Evolutionary conservation across 2,113 vertebrate genomes (phyloP).

Genomic region (Prinia subflava): DNA sequence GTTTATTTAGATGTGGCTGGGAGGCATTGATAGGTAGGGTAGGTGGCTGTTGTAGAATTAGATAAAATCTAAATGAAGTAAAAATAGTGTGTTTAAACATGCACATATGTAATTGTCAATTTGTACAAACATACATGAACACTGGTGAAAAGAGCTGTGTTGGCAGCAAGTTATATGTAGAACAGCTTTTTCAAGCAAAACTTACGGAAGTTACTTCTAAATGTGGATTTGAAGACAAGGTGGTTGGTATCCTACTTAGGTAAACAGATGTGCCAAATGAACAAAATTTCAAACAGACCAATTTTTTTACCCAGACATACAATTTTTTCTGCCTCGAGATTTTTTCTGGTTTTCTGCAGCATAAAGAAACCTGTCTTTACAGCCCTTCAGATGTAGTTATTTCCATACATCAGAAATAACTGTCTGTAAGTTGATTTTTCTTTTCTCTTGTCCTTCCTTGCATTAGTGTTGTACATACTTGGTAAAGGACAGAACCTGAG

Average conservation of each 20-base stretch:
- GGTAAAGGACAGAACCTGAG: neutral
- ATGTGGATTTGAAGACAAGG: neutral
- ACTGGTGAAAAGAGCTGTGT: neutral
- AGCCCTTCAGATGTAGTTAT: neutral
- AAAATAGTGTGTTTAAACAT: neutral
- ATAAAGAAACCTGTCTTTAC: neutral
- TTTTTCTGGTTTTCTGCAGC: neutral
- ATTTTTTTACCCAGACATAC: neutral
- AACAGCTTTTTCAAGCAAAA: neutral
- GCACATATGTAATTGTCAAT: fast-evolving
- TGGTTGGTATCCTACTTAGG: neutral
- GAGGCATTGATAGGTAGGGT: neutral
- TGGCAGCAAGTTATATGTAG: neutral
- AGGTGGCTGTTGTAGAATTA: neutral
- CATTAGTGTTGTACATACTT: neutral
- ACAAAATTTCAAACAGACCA: neutral
- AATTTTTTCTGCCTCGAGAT: neutral
- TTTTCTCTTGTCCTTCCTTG: neutral
- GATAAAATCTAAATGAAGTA: neutral
- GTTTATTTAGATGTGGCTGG: neutral
- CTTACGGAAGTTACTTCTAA: neutral
- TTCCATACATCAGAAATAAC: neutral
- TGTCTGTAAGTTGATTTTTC: neutral
- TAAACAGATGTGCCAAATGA: neutral
- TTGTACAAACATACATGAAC: fast-evolving